These are phyloP conservation scores for Nipponia nippon DNA, from an alignment of 2,113 vertebrate genomes.

Conservation along the genomic window DNA sequence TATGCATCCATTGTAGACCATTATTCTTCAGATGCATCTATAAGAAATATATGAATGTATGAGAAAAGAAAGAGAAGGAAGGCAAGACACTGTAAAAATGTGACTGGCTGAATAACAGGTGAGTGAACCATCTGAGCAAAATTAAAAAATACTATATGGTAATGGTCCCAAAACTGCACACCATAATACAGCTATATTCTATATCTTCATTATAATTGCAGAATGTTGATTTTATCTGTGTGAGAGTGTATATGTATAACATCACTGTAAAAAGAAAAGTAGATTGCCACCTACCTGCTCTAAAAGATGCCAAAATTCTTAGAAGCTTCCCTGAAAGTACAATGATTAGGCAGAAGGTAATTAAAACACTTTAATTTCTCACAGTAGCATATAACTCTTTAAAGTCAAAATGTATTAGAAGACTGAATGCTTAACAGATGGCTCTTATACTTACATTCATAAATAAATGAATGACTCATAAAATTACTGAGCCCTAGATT, in stretches of 20 bases:
- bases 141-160: background rate
- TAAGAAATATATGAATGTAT: background rate
- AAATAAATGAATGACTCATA: background rate
- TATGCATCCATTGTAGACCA: fast-evolving
- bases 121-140: background rate
- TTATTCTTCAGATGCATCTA: background rate
- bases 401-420: background rate
- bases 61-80: background rate
- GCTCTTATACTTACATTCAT: background rate
- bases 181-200: background rate
- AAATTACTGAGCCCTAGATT: background rate
- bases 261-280: background rate
- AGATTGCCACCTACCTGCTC: background rate
- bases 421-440: background rate
- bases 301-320: background rate
- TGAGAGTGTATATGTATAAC: background rate
- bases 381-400: background rate
- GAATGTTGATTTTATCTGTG: background rate
- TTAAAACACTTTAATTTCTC: background rate
- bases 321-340: background rate
- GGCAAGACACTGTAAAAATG: background rate
- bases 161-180: background rate
- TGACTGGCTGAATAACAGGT: background rate
- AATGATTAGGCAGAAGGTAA: background rate
- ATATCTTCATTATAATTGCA: background rate